Base-by-base conservation (phyloP, 1,140 invertebrate genomes). In the Muscidifurax raptorellus region DNA sequence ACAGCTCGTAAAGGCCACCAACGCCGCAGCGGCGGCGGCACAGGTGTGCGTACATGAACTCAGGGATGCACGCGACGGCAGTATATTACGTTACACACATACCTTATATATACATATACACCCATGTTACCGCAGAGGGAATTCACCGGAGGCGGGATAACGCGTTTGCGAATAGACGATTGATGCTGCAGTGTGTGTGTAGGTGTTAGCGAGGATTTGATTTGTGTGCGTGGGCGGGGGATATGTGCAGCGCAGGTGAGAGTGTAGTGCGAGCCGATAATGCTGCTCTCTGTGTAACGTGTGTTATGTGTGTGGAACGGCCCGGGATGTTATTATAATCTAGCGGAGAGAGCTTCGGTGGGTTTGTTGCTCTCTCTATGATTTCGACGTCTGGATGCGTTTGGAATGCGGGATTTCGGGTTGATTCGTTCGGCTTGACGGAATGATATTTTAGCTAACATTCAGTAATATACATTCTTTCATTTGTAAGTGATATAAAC, bases 201-300 rank as follows among this genome's bases (percentile, higher is more conserved):
- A n/a, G 52, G 67, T 10, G 67, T 40, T 32, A 40, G 22, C 72
- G 28, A 75, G 22, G 72, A 75, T 75, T 75, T 75, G 72, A 75
- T 75, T 75, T 75, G 72, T 75, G 72, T 40, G 32, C 5, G 72
- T n/a, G 32, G 67, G 67, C 3, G 27, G 67, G 10, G 27, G 67
- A 6, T 30, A 6, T 22, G 7, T 18, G 6, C 52, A 59, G 7
- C 15, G 6, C 52, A 59, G 52, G 52, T 59, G 52, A 59, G 52
- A 59, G 52, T 59, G n/a, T 59, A 59, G 52, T 6, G 0, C 52
- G 52, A 59, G 52, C 22, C 12, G 18, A 59, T 59, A 59, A 59
- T 59, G 52, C 52, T 59, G 47, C 47, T 40, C 47, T 40, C 36
- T 40, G 36, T 10, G 36, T 40, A 40, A 40, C 36, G 44, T 47